Evolutionary conservation across 2,888 invertebrate species (phyloP).

Genomic region (Temnothorax rugatulus): DNA sequence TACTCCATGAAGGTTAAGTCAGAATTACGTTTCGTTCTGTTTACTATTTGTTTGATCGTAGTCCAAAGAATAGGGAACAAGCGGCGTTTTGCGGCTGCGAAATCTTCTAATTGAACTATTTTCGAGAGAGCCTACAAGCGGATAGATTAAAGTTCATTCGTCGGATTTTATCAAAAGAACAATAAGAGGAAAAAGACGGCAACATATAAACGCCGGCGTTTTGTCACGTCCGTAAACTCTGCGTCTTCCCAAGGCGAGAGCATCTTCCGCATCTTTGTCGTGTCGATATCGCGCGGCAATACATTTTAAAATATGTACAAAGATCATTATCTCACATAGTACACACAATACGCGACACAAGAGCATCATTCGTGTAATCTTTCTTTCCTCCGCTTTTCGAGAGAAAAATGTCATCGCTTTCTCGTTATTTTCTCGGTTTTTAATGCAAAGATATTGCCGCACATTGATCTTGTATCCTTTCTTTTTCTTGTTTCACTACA

Average conservation of each 20-base stretch:
- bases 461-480: constrained; percentile 3
- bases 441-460: not conserved
- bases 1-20: constrained; percentile 3
- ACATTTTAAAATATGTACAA: constrained; percentile 71
- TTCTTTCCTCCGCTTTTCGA: not conserved
- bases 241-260: constrained; percentile 65
- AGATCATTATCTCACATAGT: constrained; percentile 55
- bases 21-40: constrained; percentile 34
- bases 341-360: constrained; percentile 39
- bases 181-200: not conserved
- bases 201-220: constrained; percentile 66
- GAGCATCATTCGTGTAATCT: not conserved
- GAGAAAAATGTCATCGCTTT: not conserved
- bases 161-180: constrained; percentile 25
- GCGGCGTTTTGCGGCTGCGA: not conserved
- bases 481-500: constrained; percentile 9
- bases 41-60: constrained; percentile 16
- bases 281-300: constrained; percentile 15
- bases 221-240: constrained; percentile 72
- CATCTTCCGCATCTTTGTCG: constrained; percentile 38
- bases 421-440: constrained; percentile 7
- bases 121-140: not conserved
- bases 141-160: constrained; percentile 33
- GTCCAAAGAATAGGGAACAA: constrained; percentile 24
- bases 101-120: constrained; percentile 33